Base-by-base conservation (phyloP, 2,888 invertebrate species). In the Acronicta leporina region DNA sequence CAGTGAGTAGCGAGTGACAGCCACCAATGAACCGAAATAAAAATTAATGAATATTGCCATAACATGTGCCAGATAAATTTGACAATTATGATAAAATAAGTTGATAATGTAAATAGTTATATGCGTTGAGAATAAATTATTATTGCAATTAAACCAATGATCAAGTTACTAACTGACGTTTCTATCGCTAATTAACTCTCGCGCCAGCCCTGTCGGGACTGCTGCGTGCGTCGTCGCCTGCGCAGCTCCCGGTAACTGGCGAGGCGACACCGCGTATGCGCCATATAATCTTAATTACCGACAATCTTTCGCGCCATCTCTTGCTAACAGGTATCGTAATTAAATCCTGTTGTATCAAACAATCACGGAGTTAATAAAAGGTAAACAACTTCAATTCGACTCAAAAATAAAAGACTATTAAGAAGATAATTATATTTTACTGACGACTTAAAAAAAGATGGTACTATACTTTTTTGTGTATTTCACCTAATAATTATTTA, bases 191-290 rank as follows among this genome's bases (percentile, higher is more conserved):
- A 53, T 73, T 54, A 60, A 41, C 20, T 49, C 51, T 59, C 16
- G 16, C 11, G 68, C 35, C 74, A 69, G 51, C 68, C 68, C 74
- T 73, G 33, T 8, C 41, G 42, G 13, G 15, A 38, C 38, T 5
- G n/a, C 35, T 38, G 49, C 46, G 38, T n/a, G 42, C 25, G 25
- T 33, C 40, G 50, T 20, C 65, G 65, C 70, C 54, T 47, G 75
- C 70, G 66, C 77, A 59, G 40, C 56, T 75, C 63, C 47, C 48
- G 67, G 71, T 73, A 79, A 27, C 54, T n/a, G 27, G 65, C 49
- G 56, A 81, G 52, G 64, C 63, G 78, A 77, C 75, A 71, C 66
- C 62, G 55, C 57, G 68, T 56, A 64, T 63, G 67, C 68, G 60
- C 58, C 46, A 38, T 42, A 52, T 74, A 75, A 75, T 75, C 55